Evolutionary conservation across 2,888 invertebrate species (phyloP).

Genomic region (Pachydiplax longipennis): DNA sequence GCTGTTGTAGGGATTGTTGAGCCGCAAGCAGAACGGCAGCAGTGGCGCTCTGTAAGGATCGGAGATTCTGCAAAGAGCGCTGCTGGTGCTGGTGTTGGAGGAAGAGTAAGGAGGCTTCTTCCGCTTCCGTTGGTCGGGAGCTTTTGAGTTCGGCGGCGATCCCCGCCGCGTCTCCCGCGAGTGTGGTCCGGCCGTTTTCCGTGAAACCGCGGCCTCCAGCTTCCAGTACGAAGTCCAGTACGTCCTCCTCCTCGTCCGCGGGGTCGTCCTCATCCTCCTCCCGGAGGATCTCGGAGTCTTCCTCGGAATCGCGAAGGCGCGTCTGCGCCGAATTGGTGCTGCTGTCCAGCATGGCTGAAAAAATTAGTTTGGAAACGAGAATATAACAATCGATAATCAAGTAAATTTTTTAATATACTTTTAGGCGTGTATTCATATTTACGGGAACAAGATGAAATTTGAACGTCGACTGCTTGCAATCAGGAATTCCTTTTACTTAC

Average conservation of each 20-base stretch:
- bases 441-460: no score
- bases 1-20: slow-evolving; percentile 67
- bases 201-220: slow-evolving; percentile 20
- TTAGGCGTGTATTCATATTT: no score
- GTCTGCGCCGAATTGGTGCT: slow-evolving; percentile 33
- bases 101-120: not conserved
- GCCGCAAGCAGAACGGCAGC: slow-evolving; percentile 87
- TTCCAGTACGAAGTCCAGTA: slow-evolving; percentile 24
- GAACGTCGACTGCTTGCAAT: no score
- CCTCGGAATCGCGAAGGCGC: slow-evolving; percentile 25
- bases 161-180: slow-evolving; percentile 57
- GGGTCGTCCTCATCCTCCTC: slow-evolving; percentile 25
- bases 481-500: no score
- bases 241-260: slow-evolving; percentile 23
- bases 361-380: not conserved
- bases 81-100: slow-evolving; percentile 60
- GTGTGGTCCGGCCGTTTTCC: slow-evolving; percentile 8
- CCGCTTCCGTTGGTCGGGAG: slow-evolving; percentile 3
- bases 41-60: slow-evolving; percentile 84
- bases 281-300: not conserved
- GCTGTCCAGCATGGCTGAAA: slow-evolving; percentile 31
- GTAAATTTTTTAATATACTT: no score
- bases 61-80: slow-evolving; percentile 71
- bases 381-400: not conserved
- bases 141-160: slow-evolving; percentile 28